A percentile compares a stretch with the other conserved stretches of the same genome.
Conservation (phyloP, 2,888 invertebrate species). For the Leptarthrus brevirostris region DNA sequence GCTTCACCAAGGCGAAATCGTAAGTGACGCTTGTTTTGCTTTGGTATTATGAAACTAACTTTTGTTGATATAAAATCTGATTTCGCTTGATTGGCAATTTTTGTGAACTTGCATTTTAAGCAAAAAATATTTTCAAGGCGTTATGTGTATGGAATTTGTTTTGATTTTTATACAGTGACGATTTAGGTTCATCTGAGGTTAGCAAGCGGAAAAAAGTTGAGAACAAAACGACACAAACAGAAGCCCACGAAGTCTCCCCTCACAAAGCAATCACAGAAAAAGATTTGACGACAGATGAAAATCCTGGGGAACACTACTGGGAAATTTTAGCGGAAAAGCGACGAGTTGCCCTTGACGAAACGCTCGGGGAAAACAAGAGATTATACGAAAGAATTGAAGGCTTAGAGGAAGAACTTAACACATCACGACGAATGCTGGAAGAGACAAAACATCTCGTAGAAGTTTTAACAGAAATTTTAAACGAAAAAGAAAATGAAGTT, state of each 20-base stretch:
- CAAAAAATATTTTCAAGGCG: not conserved
- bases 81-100: not conserved
- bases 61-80: conserved; percentile 17
- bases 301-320: conserved; percentile 82
- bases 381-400: conserved; percentile 69
- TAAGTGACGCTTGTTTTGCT: conserved; percentile 60
- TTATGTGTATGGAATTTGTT: not conserved
- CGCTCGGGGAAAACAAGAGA: conserved; percentile 78
- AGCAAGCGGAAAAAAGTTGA: conserved; percentile 67
- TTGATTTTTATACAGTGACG: conserved; percentile 58
- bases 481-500: conserved; percentile 71
- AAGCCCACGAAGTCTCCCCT: conserved; percentile 51
- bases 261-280: conserved; percentile 68
- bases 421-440: conserved; percentile 77
- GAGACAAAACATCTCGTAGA: conserved; percentile 81
- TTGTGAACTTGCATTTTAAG: not conserved
- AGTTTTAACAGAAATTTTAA: conserved; percentile 78
- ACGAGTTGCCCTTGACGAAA: conserved; percentile 76
- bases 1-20: conserved; percentile 69
- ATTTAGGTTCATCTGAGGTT: conserved; percentile 60
- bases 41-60: not conserved
- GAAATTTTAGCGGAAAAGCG: conserved; percentile 80
- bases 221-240: conserved; percentile 69
- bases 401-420: conserved; percentile 72
- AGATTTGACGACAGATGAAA: conserved; percentile 77